Evolutionary conservation across 2,797 vertebrate genomes (phyloP).

Genomic region (Sternarchorhynchus goeldii): DNA sequence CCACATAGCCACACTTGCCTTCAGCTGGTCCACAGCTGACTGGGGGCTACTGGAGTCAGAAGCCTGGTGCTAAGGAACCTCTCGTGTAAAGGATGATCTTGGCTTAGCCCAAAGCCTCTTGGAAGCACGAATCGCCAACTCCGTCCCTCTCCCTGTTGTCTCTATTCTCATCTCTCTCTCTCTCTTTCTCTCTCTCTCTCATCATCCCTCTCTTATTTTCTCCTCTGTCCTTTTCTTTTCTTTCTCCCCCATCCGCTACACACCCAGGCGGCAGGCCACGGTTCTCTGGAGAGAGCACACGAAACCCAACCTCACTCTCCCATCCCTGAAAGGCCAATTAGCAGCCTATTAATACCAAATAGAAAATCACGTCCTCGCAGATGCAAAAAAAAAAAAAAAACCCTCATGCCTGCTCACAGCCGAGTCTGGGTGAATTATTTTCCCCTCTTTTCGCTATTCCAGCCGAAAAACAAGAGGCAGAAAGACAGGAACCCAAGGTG

Average conservation of each 20-base stretch:
- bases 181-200: constrained; percentile 45
- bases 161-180: not conserved
- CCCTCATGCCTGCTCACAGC: not conserved
- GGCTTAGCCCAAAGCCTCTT: constrained; percentile 41
- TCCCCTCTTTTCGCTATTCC: constrained; percentile 66
- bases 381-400: constrained; percentile 34
- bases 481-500: constrained; percentile 66
- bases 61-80: constrained; percentile 56
- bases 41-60: constrained; percentile 64
- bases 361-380: constrained; percentile 62
- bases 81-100: constrained; percentile 66
- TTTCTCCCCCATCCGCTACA: too few species aligned
- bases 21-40: constrained; percentile 19
- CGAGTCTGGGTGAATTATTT: constrained; percentile 70
- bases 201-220: not conserved
- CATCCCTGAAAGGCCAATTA: constrained; percentile 77
- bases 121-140: not conserved
- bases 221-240: constrained; percentile 55
- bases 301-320: constrained; percentile 59
- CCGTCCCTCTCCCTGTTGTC: constrained; percentile 18
- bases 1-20: not conserved
- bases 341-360: constrained; percentile 75
- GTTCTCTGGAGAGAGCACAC: constrained; percentile 1
- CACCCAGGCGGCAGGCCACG: too few species aligned
- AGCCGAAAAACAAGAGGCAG: constrained; percentile 48